Evolutionary conservation across 2,113 vertebrate species (phyloP), one percentile per base, ranked within the genome.

Genomic region (Bombycilla garrulus): DNA sequence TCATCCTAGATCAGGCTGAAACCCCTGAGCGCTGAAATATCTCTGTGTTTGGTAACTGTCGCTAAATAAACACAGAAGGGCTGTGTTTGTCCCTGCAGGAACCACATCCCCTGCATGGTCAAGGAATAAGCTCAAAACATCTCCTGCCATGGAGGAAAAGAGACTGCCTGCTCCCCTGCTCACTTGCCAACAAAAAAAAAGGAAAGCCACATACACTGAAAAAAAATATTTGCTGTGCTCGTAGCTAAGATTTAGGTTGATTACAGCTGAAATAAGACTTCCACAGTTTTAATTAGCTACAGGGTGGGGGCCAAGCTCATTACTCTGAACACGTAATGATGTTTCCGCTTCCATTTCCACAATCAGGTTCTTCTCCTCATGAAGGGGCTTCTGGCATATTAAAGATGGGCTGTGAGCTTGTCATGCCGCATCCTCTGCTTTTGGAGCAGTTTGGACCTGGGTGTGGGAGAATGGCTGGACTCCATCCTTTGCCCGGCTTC

Each of bases 201-300:
- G 35, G 26, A 86, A 86, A 91, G 69, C 24, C 80, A 81, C 35
- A 14, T 16, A 71, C 38, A 9, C 24, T 5, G 45, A 47, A 50
- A 71, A 71, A 65, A 47, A 38, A 62, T 10, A 87, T 54, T 77
- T 93, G 45, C 66, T 80, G 11, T 26, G 40, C 62, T 79, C 26
- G 45, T 80, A 95, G 73, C 93, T 92, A 28, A 95, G 71, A 82
- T 93, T 90, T 91, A 93, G 88, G 82, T 88, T 93, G 95, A 87
- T 94, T 93, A 67, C 86, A 79, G 64, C 79, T 86, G 92, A 86
- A 95, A 91, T 77, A 87, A 74, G 74, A 71, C 87, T 95, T 81
- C 84, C 70, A 82, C 66, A 62, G 45, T 69, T 95, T 80, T 95
- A 93, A 91, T 96, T 95, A 92, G 73, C 86, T 71, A 26, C 72